Evolutionary conservation across 1,140 invertebrate species (phyloP), one percentile per base, ranked within the genome.

Genomic region (Calliopsis andreniformis): DNA sequence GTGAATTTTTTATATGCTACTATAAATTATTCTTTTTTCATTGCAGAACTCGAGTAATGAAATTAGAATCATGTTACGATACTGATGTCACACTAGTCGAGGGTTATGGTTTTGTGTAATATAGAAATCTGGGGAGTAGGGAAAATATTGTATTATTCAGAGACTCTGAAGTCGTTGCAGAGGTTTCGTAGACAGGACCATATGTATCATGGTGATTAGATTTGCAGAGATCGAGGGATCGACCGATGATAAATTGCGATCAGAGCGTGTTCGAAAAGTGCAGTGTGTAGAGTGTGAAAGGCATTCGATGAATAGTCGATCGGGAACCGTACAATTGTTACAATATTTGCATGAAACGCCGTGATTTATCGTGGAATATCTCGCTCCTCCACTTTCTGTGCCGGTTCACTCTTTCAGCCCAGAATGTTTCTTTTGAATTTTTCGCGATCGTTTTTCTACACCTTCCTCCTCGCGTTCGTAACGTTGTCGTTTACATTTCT

Each of bases 341-440:
- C 20, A 20, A 43, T 28, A 66, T 49, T 49, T 49, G n/a, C n/a
- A 32, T 20, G 62, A 35, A 28, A 51, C 49, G 49, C 18, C 30
- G 30, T 53, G 64, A 67, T 67, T 67, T 39, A 53, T 42, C 49
- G 28, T 30, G 18, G 4, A n/a, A 39, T 3, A 53, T 63, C 25
- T 20, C 25, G 16, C 16, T 28, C 16, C 39, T 43, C 43, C 18
- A 28, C 23, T 62, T 35, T 51, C 18, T n/a, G 14, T 16, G 43
- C 39, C 1, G n/a, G n/a, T 59, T n/a, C n/a, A 23, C 16, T 53
- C 20, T 16, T 49, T 14, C 1, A 23, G 7, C 30, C 47, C 10
- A 18, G 30, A 35, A 25, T n/a, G n/a, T 43, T 23, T 39, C 5
- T 12, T 35, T 45, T 25, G 35, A 30, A 42, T 45, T 23, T 45